Conservation (phyloP, 2,888 invertebrate species). For the Perizoma affinitatum region DNA sequence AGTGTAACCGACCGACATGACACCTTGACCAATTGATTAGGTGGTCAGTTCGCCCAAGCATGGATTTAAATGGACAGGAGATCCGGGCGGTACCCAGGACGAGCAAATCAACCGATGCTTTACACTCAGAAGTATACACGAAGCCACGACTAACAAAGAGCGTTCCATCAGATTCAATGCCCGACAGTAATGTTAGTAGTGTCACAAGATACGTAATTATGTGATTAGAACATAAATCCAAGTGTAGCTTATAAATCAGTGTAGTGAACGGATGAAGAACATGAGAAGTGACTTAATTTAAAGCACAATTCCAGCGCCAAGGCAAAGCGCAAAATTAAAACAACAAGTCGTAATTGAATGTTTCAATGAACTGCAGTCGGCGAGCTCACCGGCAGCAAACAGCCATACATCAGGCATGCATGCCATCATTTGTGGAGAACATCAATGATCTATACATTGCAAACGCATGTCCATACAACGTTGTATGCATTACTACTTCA, state of each 20-base stretch:
- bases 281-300: slow-evolving; percentile 38
- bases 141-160: slow-evolving; percentile 46
- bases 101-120: slow-evolving; percentile 52
- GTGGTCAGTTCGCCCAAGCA: slow-evolving; percentile 54
- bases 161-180: slow-evolving; percentile 35
- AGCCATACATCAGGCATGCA: slow-evolving; percentile 53
- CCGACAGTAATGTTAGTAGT: slow-evolving; percentile 41
- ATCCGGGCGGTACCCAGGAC: slow-evolving; percentile 38
- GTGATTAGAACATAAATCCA: slow-evolving; percentile 56
- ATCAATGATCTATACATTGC: slow-evolving; percentile 38
- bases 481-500: neutral
- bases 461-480: slow-evolving; percentile 18
- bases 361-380: slow-evolving; percentile 54
- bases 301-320: slow-evolving; percentile 34
- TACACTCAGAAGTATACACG: slow-evolving; percentile 35
- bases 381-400: slow-evolving; percentile 54
- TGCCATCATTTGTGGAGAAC: slow-evolving; percentile 46
- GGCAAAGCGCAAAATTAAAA: slow-evolving; percentile 38
- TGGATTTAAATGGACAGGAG: slow-evolving; percentile 58
- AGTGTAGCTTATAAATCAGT: slow-evolving; percentile 53
- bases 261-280: slow-evolving; percentile 40
- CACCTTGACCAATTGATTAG: slow-evolving; percentile 65
- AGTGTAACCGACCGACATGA: slow-evolving; percentile 46
- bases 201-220: slow-evolving; percentile 48
- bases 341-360: slow-evolving; percentile 59